Evolutionary conservation across 2,797 vertebrate genomes (phyloP).

Genomic region (Epinephelus coioides): DNA sequence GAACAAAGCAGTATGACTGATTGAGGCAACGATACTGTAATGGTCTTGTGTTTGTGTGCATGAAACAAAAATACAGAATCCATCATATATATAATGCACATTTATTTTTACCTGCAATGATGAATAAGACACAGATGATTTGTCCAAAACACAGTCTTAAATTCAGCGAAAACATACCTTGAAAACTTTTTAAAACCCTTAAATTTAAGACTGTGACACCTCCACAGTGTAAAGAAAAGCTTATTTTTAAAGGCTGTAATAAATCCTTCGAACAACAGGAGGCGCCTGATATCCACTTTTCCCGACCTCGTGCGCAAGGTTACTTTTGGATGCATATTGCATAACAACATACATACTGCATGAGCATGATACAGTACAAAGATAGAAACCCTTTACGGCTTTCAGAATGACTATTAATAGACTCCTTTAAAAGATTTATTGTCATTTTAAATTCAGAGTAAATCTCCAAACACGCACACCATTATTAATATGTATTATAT

Average conservation of each 20-base stretch:
- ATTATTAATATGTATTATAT: neutral
- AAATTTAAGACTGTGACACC: too few relatives aligned
- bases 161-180: too few relatives aligned
- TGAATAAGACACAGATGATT: too few relatives aligned
- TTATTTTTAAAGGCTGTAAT: constrained; percentile 19
- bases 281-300: constrained; percentile 53
- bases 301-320: constrained; percentile 69
- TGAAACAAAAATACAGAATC: too few relatives aligned
- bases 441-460: neutral
- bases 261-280: constrained; percentile 52
- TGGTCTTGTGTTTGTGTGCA: too few relatives aligned
- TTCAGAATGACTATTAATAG: constrained; percentile 19
- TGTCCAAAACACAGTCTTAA: too few relatives aligned
- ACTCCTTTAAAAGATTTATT: constrained; percentile 47
- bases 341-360: constrained; percentile 79
- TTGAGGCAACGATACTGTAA: too few relatives aligned
- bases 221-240: too few relatives aligned
- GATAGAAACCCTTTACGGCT: constrained; percentile 50
- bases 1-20: too few relatives aligned
- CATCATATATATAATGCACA: too few relatives aligned
- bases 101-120: too few relatives aligned
- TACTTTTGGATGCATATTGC: constrained; percentile 77
- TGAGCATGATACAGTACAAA: constrained; percentile 51
- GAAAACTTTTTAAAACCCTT: too few relatives aligned
- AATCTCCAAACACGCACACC: neutral